Percentiles rank a stretch among this genome's conserved stretches.
These are phyloP conservation scores for Brenthis ino DNA, from an alignment of 2,888 invertebrate species.

Conservation along the genomic window DNA sequence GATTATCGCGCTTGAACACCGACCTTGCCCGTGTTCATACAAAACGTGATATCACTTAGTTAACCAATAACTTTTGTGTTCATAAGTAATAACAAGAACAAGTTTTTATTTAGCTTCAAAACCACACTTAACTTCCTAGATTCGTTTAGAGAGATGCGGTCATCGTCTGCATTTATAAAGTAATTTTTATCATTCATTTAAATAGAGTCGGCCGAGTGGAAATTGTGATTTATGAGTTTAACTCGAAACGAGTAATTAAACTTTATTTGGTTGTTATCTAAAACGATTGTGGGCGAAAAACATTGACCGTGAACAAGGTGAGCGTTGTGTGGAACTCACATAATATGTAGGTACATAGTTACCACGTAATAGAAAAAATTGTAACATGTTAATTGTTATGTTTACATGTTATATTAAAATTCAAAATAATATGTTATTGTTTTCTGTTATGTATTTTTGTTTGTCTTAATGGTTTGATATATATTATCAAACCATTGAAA, in stretches of 20 bases:
- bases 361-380: no score
- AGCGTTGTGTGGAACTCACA: constrained; percentile 42
- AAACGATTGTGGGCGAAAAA: constrained; percentile 56
- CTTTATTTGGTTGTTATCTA: constrained; percentile 22
- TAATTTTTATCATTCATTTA: constrained; percentile 3
- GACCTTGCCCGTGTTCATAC: constrained; percentile 68
- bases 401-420: no score
- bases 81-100: constrained; percentile 27
- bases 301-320: constrained; percentile 72
- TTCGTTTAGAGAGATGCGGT: constrained; percentile 2
- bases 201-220: not conserved
- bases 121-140: constrained; percentile 12
- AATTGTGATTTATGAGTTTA: not conserved
- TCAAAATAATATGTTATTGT: no score
- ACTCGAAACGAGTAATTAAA: constrained; percentile 9
- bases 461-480: no score
- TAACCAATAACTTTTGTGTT: constrained; percentile 48
- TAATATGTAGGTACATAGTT: no score
- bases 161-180: constrained; percentile 3
- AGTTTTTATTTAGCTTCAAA: constrained; percentile 32
- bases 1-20: constrained; percentile 65
- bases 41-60: constrained; percentile 71
- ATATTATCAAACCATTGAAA: no score
- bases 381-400: no score
- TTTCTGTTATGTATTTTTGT: no score